Base-by-base conservation (phyloP, 2,113 vertebrate genomes). In the Pseudopipra pipra region DNA sequence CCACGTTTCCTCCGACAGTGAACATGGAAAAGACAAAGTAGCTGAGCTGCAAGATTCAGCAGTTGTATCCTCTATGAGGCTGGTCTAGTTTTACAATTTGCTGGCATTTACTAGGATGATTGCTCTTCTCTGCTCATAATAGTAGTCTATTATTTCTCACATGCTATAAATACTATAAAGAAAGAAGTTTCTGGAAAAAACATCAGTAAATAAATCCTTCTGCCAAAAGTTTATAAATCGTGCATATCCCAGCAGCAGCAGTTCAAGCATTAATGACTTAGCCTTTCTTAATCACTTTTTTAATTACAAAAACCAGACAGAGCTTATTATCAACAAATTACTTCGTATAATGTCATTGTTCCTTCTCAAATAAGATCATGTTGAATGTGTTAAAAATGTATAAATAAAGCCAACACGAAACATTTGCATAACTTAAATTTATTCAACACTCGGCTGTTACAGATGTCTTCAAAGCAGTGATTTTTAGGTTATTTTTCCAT, bases 301-400 rank as follows among this genome's bases (percentile, higher is more conserved):
- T 89, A 93, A 97, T 96, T 89, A 95, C 78, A 73, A 94, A 96
- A 96, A 33, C 6, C 85, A 95, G 91, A 90, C 79, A 90, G 88
- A 78, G 73, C 33, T 73, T 89, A 33, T 96, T 95, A 93, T 72
- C 87, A 94, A 87, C 89, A 89, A 93, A 95, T 96, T 68, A 62
- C 92, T 97, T 93, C 58, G 16, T 92, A 22, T 83, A 80, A 87
- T n/a, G 8, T 93, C 72, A 84, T 96, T 97, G 87, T 96, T 97
- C 74, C 75, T 94, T 66, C 77, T 85, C 28, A 92, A 94, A 93
- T 88, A 94, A 84, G 73, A 91, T 83, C n/a, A 41, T 49, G 27
- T 41, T 76, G 54, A 47, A 82, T 82, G 47, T 81, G 47, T 52
- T 83, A 77, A 92, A 91, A 88, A 87, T 63, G 19, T 15, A 41